phyloP scores from a whole-genome alignment of 2,888 invertebrate species.

The Cacoxenus indagator region DNA sequence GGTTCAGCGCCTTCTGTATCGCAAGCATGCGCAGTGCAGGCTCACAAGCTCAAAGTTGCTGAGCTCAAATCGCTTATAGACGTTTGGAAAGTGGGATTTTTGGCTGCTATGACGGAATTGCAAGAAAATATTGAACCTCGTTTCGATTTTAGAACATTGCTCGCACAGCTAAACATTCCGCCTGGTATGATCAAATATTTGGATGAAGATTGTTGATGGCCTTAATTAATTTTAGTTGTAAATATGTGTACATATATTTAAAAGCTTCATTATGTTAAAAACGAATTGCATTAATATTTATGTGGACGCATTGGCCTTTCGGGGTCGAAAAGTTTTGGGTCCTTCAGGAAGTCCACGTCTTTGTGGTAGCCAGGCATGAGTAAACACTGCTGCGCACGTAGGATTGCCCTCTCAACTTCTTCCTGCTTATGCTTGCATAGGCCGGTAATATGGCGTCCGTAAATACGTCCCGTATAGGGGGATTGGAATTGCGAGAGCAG shows the following conservation, averaged over 20 bases:
- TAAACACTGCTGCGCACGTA: conserved; percentile 82
- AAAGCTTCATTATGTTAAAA: conserved; percentile 40
- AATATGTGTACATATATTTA: conserved; percentile 12
- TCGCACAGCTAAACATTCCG: conserved; percentile 52
- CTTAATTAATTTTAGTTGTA: conserved; percentile 24
- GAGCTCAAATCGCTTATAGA: conserved; percentile 47
- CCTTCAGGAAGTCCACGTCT: conserved; percentile 82
- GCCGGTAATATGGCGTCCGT: conserved; percentile 94
- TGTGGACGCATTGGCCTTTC: conserved; percentile 86
- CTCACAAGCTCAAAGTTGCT: conserved; percentile 40
- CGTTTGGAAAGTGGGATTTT: conserved; percentile 58
- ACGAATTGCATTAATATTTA: conserved; percentile 74
- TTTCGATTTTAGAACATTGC: conserved; percentile 37
- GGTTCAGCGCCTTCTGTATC: background rate
- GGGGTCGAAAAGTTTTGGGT: conserved; percentile 92
- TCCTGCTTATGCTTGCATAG: conserved; percentile 87
- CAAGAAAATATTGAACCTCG: conserved; percentile 42
- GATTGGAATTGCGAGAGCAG: conserved; percentile 96
- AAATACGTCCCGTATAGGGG: conserved; percentile 92
- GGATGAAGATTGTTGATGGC: conserved; percentile 43
- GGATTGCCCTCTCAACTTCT: conserved; percentile 80
- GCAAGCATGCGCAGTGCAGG: conserved; percentile 11
- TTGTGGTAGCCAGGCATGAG: conserved; percentile 89
- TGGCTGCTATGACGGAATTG: conserved; percentile 52
- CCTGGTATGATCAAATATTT: conserved; percentile 57